phyloP scores from a whole-genome alignment of 2,888 invertebrate genomes.

The Catocala sponsa region DNA sequence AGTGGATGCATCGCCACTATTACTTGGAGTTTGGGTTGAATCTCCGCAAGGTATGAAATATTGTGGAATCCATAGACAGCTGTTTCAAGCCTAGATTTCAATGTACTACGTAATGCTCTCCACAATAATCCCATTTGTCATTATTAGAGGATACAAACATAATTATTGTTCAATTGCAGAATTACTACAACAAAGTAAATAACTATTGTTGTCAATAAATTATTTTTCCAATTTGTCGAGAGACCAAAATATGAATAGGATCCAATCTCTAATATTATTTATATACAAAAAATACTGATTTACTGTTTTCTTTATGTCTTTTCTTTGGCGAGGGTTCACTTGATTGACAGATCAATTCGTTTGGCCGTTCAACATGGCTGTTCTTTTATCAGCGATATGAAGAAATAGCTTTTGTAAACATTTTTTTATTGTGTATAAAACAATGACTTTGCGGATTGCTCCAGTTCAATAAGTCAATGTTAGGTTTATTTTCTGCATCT shows the following conservation, averaged over 20 bases:
- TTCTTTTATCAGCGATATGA: constrained; percentile 41
- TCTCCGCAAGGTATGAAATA: too few relatives aligned
- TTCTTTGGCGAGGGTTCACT: constrained; percentile 13
- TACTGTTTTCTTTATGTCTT: constrained; percentile 29
- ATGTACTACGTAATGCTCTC: too few relatives aligned
- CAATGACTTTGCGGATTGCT: constrained; percentile 10
- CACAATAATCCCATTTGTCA: too few relatives aligned
- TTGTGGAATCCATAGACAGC: too few relatives aligned
- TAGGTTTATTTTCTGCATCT: neutral
- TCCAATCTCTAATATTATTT: constrained; percentile 39
- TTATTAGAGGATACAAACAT: too few relatives aligned
- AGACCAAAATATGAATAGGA: constrained; percentile 31
- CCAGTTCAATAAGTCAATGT: neutral
- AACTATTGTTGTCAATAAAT: too few relatives aligned
- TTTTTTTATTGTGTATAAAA: constrained; percentile 21
- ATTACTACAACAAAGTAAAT: too few relatives aligned
- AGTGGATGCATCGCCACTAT: too few relatives aligned
- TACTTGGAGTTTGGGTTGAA: too few relatives aligned
- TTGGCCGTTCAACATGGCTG: constrained; percentile 22
- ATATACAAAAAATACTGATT: constrained; percentile 36
- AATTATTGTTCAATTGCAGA: too few relatives aligned
- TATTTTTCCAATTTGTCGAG: constrained; percentile 16
- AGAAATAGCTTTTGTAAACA: constrained; percentile 22
- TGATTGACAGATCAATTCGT: constrained; percentile 54
- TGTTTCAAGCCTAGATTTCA: too few relatives aligned